Evolutionary conservation across 2,888 invertebrate genomes (phyloP).

Genomic region (Mactromeris polynyma): DNA sequence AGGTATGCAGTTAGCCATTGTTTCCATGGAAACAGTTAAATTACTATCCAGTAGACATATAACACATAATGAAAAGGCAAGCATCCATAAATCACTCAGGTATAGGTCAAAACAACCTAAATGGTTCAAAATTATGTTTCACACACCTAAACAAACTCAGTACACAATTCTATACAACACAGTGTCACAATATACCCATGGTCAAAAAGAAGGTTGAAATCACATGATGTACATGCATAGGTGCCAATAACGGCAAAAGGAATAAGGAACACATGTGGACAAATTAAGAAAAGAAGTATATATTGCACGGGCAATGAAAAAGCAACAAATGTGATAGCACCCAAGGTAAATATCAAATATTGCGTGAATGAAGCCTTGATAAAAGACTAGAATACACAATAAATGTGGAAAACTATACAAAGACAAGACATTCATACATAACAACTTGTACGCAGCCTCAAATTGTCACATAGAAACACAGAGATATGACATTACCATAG

Average conservation of each 20-base stretch:
- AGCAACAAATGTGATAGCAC: constrained; percentile 4
- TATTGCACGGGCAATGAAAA: constrained; percentile 17
- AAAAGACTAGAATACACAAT: background rate
- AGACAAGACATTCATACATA: background rate
- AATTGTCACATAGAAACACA: background rate
- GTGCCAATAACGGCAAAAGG: background rate
- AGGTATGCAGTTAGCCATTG: background rate
- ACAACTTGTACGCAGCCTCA: background rate
- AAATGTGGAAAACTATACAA: background rate
- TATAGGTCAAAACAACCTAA: background rate
- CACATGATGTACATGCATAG: constrained; percentile 17
- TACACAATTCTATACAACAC: background rate
- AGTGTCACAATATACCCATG: background rate
- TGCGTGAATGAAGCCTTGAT: background rate
- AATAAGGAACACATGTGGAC: background rate
- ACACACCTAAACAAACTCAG: background rate
- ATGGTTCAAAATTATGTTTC: background rate
- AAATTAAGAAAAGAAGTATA: background rate
- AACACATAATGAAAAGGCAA: background rate
- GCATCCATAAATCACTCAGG: background rate
- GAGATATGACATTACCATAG: too few species aligned
- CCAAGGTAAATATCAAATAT: background rate
- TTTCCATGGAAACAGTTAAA: background rate
- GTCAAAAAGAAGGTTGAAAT: background rate
- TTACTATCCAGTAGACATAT: background rate